A percentile compares a stretch with the other conserved stretches of the same genome.
These are phyloP conservation scores for Gallinago nigripennis DNA, from an alignment of 2,797 vertebrate species.

Conservation along the genomic window DNA sequence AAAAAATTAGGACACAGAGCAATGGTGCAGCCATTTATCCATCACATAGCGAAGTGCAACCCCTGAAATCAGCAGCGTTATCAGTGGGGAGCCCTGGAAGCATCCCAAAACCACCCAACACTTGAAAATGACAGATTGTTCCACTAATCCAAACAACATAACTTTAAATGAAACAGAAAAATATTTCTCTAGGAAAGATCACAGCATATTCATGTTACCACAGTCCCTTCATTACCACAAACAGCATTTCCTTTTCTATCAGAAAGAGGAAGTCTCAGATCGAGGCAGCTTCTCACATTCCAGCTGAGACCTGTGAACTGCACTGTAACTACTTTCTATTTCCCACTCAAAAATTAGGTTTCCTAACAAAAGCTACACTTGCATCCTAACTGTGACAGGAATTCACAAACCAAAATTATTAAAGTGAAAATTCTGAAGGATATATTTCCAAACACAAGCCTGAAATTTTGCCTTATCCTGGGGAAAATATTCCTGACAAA, in stretches of 20 bases:
- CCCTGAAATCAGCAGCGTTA: not conserved
- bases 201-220: not conserved
- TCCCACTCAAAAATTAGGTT: not conserved
- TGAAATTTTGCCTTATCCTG: not conserved
- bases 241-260: constrained; percentile 15
- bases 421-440: not conserved
- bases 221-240: not conserved
- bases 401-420: not conserved
- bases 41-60: not conserved
- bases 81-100: not conserved
- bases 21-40: not conserved
- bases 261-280: constrained; percentile 3
- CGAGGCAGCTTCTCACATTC: constrained; percentile 8
- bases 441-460: not conserved
- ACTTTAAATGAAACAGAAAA: constrained; percentile 11
- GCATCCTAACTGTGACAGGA: not conserved
- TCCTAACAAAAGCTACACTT: not conserved
- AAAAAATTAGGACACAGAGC: constrained; percentile 6
- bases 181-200: constrained; percentile 2
- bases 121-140: constrained; percentile 1
- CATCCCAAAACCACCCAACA: not conserved
- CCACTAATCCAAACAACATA: constrained; percentile 4
- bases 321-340: not conserved
- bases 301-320: not conserved
- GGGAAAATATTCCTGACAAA: not conserved